Evolutionary conservation across 2,888 invertebrate species (phyloP).

Genomic region (Sarcophaga rosellei): DNA sequence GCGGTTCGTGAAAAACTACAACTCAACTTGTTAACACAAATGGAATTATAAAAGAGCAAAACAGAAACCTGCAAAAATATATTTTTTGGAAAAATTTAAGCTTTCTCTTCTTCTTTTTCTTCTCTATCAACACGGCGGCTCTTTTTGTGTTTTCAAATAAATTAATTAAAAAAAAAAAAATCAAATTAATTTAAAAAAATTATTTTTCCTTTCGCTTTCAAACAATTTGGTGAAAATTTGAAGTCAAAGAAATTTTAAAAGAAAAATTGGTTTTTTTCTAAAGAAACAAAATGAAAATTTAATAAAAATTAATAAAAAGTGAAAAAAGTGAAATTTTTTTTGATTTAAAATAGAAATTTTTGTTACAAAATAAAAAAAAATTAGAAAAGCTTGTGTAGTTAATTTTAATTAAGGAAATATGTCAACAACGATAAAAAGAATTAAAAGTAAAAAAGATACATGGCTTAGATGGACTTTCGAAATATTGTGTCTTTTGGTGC

Average conservation of each 20-base stretch:
- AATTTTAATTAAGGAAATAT: conserved; percentile 12
- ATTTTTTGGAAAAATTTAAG: conserved; percentile 18
- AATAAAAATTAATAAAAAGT: background rate
- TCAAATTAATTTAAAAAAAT: background rate
- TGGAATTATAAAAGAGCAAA: background rate
- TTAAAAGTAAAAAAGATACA: conserved; percentile 71
- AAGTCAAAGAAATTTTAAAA: conserved; percentile 13
- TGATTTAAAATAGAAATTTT: background rate
- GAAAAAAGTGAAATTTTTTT: background rate
- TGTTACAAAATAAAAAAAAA: background rate
- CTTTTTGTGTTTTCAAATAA: conserved; percentile 7
- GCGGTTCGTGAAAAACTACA: conserved; percentile 73
- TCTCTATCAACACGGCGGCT: background rate
- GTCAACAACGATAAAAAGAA: conserved; percentile 62
- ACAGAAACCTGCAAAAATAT: conserved; percentile 29
- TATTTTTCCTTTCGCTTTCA: conserved; percentile 59
- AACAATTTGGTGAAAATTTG: conserved; percentile 53
- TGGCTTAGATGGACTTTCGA: conserved; percentile 72
- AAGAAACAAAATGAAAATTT: too few species aligned
- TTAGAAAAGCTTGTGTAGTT: background rate
- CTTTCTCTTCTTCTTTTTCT: conserved; percentile 64
- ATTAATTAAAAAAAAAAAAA: conserved; percentile 12
- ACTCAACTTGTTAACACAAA: background rate
- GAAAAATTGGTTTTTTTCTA: too few species aligned
- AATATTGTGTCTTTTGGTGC: conserved; percentile 52